A percentile compares a stretch with the other conserved stretches of the same genome.
phyloP scores from a whole-genome alignment of 2,113 vertebrate genomes.

The Hippolais icterina region DNA sequence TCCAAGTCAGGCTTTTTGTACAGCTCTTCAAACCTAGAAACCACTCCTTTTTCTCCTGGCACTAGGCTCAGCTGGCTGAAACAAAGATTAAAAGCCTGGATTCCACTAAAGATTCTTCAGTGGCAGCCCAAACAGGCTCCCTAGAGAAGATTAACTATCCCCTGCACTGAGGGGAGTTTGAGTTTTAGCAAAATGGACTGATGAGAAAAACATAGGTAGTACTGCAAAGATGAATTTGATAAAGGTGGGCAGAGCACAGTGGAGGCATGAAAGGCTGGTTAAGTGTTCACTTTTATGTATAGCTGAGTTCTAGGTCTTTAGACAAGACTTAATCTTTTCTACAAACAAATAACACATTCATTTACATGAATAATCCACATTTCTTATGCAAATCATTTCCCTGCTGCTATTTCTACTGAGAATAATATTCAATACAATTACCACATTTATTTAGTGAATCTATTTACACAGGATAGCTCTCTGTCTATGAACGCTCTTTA shows the following conservation, averaged over 20 bases:
- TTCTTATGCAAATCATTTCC: slow-evolving; percentile 69
- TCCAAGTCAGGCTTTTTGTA: background rate
- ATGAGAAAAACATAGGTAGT: background rate
- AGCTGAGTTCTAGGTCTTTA: slow-evolving; percentile 52
- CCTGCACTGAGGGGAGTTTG: background rate
- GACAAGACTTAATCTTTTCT: slow-evolving; percentile 61
- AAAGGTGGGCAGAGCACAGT: background rate
- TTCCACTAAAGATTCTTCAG: background rate
- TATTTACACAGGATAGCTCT: slow-evolving; percentile 44
- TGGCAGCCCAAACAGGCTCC: background rate
- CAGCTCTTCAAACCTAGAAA: background rate
- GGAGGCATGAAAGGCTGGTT: background rate
- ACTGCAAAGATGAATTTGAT: background rate
- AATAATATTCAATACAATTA: slow-evolving; percentile 68
- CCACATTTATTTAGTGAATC: slow-evolving; percentile 63
- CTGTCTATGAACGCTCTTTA: slow-evolving; percentile 13
- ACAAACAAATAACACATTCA: slow-evolving; percentile 64
- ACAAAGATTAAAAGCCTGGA: background rate
- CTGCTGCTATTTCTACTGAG: slow-evolving; percentile 58
- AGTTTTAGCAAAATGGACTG: background rate
- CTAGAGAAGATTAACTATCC: background rate
- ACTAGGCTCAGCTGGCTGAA: background rate
- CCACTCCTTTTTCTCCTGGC: background rate
- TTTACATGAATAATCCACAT: slow-evolving; percentile 68
- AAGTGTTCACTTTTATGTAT: background rate